Conservation (phyloP, 2,113 vertebrate species). For the Apteryx mantelli region DNA sequence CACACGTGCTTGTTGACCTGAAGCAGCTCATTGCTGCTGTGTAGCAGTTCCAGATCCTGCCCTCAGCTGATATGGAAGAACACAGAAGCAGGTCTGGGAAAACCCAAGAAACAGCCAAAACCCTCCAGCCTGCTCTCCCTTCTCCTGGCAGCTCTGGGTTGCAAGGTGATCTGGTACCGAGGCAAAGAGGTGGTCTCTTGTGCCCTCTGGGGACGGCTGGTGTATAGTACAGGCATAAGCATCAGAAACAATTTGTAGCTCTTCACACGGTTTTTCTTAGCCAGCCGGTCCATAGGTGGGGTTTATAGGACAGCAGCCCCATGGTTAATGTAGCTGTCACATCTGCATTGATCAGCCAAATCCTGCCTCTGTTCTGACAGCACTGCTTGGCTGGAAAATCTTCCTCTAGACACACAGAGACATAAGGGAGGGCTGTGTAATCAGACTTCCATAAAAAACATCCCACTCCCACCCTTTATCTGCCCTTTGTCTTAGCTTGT, state of each 20-base stretch:
- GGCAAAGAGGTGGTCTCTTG: slow-evolving; percentile 13
- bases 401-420: neutral
- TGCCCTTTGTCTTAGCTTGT: neutral
- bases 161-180: neutral
- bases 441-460: neutral
- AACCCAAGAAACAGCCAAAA: neutral
- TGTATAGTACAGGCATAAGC: neutral
- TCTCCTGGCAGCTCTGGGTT: accelerated
- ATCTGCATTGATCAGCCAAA: neutral
- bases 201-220: slow-evolving; percentile 20
- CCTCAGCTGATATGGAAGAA: neutral
- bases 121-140: accelerated
- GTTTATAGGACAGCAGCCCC: neutral
- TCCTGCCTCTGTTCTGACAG: neutral
- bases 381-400: neutral
- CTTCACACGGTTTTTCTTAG: neutral
- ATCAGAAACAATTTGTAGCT: accelerated
- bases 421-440: neutral
- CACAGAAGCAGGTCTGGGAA: neutral
- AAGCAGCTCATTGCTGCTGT: neutral
- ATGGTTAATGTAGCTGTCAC: neutral
- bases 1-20: accelerated
- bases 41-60: neutral
- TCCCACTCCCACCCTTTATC: neutral
- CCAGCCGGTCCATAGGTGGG: accelerated